Percentiles rank a stretch among this genome's conserved stretches.
These are phyloP conservation scores for Tympanoctomys barrerae DNA, from an alignment of 2,797 vertebrate genomes.

Conservation along the genomic window DNA sequence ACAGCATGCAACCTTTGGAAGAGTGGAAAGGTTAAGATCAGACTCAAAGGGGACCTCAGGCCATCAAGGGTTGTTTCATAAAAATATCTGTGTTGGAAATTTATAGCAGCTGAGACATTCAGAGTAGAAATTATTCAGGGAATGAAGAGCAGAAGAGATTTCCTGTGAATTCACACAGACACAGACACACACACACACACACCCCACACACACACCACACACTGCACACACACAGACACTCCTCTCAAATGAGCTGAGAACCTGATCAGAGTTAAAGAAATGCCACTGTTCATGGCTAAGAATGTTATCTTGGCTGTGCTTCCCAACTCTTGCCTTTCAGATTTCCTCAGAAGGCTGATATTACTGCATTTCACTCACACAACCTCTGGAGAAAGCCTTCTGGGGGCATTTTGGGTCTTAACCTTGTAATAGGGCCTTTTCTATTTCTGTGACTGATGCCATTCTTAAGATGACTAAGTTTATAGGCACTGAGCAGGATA, in stretches of 20 bases:
- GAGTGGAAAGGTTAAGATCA: not conserved
- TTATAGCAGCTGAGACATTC: not conserved
- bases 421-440: slow-evolving; percentile 44
- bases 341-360: not conserved
- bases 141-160: not conserved
- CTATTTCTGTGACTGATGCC: not conserved
- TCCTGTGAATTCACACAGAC: not conserved
- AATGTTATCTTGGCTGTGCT: not conserved
- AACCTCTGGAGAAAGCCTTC: not conserved
- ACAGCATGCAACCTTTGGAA: not conserved
- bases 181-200: not conserved
- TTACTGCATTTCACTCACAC: not conserved
- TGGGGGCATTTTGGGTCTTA: not conserved
- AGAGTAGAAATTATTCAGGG: not conserved
- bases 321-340: not conserved
- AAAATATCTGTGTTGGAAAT: not conserved
- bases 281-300: not conserved
- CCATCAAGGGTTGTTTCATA: not conserved
- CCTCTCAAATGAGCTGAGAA: not conserved
- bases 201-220: too few relatives aligned
- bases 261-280: not conserved
- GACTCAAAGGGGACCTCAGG: too few relatives aligned
- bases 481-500: not conserved
- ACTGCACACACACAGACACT: not conserved
- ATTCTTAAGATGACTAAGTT: slow-evolving; percentile 48